Base-by-base conservation (phyloP, 2,113 vertebrate species). In the Beaufortia kweichowensis region DNA sequence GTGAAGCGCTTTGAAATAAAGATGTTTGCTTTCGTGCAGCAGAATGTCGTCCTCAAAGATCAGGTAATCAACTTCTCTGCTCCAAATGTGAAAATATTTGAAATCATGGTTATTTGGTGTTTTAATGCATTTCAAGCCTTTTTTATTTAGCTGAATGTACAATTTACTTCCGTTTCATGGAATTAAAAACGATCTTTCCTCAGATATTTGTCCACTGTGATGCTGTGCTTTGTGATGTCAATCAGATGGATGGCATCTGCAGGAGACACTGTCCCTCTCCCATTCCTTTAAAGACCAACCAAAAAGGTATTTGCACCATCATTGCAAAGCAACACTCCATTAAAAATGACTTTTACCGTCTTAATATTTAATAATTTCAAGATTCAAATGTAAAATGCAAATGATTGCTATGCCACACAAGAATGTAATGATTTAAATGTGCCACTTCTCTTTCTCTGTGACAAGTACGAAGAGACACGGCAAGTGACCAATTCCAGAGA, bases 181-280 rank as follows among this genome's bases (percentile, higher is more conserved):
- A 6, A 9, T n/a, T n/a, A 10, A 39, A 39, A 21, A n/a, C 21
- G 6, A 7, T 7, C 0, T 7, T 23, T 75, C 19, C 21, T 2
- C 75, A 93, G 92, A 85, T 92, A 4, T 83, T 86, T 67, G 81
- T 93, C 19, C 91, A 92, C 70, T 93, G 92, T 81, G 87, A 92
- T 2, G 80, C 85, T 2, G 80, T 90, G 56, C 84, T 93, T 3
- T 93, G 92, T 86, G 86, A 90, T 43, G 82, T 39, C 14, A 75
- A 75, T 53, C 64, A 76, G 11, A 9, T 33, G 0, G 84, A 88
- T 0, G 46, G 43, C 0, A 21, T 84, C 79, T 93, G 92, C 77
- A 83, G 61, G 59, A 80, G 85, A 11, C 83, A 79, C 23, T 93
- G 92, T 84, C 57, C 63, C 9, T 61, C 8, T 23, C 39, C 17